phyloP scores from a whole-genome alignment of 2,888 invertebrate genomes.

The Archips xylosteana region DNA sequence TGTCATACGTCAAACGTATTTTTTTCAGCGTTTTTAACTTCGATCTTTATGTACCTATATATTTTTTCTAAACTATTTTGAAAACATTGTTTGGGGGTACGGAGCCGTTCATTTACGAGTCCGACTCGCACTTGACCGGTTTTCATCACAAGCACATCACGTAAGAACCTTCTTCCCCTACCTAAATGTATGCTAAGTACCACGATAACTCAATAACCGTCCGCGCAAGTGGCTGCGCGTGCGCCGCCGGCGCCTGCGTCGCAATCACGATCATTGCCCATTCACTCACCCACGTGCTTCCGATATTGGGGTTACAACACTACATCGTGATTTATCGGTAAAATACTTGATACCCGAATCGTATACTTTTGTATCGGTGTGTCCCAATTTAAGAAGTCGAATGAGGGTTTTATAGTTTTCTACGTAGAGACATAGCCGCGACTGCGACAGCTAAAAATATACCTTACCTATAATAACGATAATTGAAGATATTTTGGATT shows the following conservation, averaged over 20 bases:
- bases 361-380: not conserved
- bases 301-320: slow-evolving; percentile 34
- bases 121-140: too few relatives aligned
- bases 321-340: not conserved
- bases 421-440: not conserved
- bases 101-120: too few relatives aligned
- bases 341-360: not conserved
- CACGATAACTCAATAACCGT: slow-evolving; percentile 7
- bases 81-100: too few relatives aligned
- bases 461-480: not conserved
- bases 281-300: slow-evolving; percentile 59
- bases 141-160: not conserved
- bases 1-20: too few relatives aligned
- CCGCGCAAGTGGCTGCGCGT: slow-evolving; percentile 69
- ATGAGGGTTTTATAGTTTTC: not conserved
- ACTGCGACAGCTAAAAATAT: too few relatives aligned
- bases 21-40: too few relatives aligned
- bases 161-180: not conserved
- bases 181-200: not conserved
- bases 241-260: slow-evolving; percentile 55
- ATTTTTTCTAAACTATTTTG: too few relatives aligned
- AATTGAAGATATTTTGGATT: too few relatives aligned
- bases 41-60: too few relatives aligned
- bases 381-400: too few relatives aligned
- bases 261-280: slow-evolving; percentile 55